phyloP scores from a whole-genome alignment of 1,140 invertebrate genomes.

The Chelonus insularis region DNA sequence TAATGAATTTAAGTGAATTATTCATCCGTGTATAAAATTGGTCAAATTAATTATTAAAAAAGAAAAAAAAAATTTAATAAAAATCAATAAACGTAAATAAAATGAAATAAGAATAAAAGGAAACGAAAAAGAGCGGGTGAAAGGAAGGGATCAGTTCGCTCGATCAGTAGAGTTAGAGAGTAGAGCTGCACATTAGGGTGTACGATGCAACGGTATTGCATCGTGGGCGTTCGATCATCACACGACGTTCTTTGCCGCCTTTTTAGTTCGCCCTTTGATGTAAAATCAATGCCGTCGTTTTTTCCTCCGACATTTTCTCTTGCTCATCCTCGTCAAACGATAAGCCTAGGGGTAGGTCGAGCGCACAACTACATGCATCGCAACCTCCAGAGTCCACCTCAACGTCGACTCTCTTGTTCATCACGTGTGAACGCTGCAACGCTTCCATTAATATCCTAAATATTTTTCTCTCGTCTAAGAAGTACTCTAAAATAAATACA shows the following conservation, averaged over 20 bases:
- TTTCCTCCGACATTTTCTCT: conserved; percentile 37
- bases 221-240: conserved; percentile 53
- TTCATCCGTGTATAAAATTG: too few relatives aligned
- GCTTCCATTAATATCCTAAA: conserved; percentile 25
- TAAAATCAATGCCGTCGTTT: conserved; percentile 59
- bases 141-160: neutral
- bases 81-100: neutral
- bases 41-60: neutral
- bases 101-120: conserved; percentile 5
- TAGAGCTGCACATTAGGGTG: conserved; percentile 37
- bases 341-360: conserved; percentile 46
- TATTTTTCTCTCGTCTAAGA: conserved; percentile 6
- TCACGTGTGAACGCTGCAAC: conserved; percentile 33
- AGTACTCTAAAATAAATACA: neutral
- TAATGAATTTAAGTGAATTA: neutral
- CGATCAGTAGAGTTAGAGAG: conserved; percentile 30
- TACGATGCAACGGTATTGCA: conserved; percentile 54
- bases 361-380: conserved; percentile 43
- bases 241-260: conserved; percentile 56
- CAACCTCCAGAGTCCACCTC: conserved; percentile 34
- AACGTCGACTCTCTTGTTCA: conserved; percentile 29
- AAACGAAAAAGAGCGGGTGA: conserved; percentile 9
- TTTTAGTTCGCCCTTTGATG: conserved; percentile 59
- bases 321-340: conserved; percentile 25
- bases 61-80: too few relatives aligned